These are phyloP conservation scores for Nomada fucata DNA, from an alignment of 2,888 invertebrate species.

Conservation along the genomic window DNA sequence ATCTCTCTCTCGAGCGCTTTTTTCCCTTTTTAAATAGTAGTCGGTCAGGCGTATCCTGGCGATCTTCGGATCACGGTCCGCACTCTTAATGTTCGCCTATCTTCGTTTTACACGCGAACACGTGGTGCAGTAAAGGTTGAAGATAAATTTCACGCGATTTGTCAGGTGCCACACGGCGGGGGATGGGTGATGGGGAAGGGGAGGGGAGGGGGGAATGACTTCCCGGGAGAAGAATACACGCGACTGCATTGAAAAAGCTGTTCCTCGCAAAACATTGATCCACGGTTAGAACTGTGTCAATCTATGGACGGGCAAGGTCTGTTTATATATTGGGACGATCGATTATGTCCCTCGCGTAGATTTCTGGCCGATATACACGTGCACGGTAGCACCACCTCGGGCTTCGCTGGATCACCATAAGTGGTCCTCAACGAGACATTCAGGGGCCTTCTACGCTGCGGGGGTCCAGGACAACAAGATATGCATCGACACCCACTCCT, in stretches of 20 bases:
- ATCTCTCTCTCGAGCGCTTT: background rate
- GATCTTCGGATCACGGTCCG: background rate
- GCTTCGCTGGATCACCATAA: slow-evolving; percentile 68
- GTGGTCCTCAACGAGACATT: slow-evolving; percentile 66
- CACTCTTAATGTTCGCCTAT: background rate
- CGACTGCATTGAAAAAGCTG: slow-evolving; percentile 11
- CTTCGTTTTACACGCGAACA: background rate
- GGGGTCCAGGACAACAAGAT: slow-evolving; percentile 73
- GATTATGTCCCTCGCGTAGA: slow-evolving; percentile 60
- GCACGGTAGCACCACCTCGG: slow-evolving; percentile 72
- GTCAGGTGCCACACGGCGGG: slow-evolving; percentile 13
- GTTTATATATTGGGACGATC: slow-evolving; percentile 59
- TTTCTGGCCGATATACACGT: slow-evolving; percentile 66
- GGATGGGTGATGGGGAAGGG: too few relatives aligned
- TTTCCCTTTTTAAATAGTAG: background rate
- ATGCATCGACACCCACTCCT: slow-evolving; percentile 72
- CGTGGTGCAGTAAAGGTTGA: background rate
- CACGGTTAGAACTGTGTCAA: slow-evolving; percentile 51
- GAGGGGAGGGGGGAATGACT: background rate
- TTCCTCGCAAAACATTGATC: slow-evolving; percentile 53
- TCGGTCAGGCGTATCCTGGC: background rate
- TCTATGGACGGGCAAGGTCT: slow-evolving; percentile 30
- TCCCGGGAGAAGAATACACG: slow-evolving; percentile 36
- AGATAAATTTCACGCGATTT: slow-evolving; percentile 43
- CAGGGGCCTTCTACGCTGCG: slow-evolving; percentile 60